Percentiles rank a stretch among this genome's conserved stretches.
Conservation (phyloP, 2,888 invertebrate species). For the Loripinus fragilis region DNA sequence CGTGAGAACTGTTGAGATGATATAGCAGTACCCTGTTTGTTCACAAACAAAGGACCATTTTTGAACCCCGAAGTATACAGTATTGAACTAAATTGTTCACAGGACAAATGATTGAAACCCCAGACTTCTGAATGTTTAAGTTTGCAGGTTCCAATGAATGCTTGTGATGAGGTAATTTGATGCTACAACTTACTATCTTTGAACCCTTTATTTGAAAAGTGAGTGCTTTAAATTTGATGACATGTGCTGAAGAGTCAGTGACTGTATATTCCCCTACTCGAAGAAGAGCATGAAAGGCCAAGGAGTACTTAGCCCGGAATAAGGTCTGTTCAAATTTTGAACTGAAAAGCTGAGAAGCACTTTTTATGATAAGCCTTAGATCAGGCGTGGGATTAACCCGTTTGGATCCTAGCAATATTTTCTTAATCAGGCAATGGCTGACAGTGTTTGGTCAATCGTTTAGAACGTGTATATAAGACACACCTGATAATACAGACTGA, state of each 20-base stretch:
- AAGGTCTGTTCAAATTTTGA: background rate
- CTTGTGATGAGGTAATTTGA: conserved; percentile 6
- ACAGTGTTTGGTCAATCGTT: conserved; percentile 18
- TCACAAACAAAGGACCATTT: background rate
- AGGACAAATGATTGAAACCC: background rate
- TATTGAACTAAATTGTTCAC: background rate
- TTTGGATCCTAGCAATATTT: conserved; percentile 24
- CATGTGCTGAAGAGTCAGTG: background rate
- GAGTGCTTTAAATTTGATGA: background rate
- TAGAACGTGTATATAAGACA: conserved; percentile 36
- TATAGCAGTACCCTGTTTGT: background rate
- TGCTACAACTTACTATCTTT: background rate
- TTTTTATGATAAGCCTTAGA: background rate
- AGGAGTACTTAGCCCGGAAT: conserved; percentile 26
- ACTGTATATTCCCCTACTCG: background rate
- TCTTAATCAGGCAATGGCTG: conserved; percentile 29
- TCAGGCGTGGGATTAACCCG: background rate
- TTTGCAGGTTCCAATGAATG: background rate
- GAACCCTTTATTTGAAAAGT: background rate
- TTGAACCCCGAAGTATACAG: background rate
- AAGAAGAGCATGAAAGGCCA: conserved; percentile 32
- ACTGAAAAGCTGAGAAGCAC: background rate
- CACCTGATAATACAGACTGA: conserved; percentile 28
- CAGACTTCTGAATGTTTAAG: background rate
- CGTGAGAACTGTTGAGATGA: background rate